A percentile compares a stretch with the other conserved stretches of the same genome.
These are phyloP conservation scores for Bombus superbus DNA, from an alignment of 1,140 invertebrate genomes.

Conservation along the genomic window DNA sequence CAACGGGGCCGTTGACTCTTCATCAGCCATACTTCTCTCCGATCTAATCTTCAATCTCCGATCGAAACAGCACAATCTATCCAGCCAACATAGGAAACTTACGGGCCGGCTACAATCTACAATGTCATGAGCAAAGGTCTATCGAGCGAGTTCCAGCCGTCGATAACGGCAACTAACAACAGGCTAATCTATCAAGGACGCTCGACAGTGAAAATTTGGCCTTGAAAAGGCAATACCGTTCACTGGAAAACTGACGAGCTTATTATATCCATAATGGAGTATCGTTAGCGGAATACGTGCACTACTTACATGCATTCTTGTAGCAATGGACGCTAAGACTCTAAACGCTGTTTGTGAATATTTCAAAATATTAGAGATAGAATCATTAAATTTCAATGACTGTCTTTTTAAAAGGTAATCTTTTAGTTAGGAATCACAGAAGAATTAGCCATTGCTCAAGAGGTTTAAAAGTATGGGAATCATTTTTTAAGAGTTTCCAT, in stretches of 20 bases:
- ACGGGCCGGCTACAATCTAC: neutral
- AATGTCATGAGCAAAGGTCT: slow-evolving; percentile 41
- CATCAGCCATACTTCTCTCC: neutral
- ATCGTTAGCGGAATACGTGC: no score
- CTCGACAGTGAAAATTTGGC: slow-evolving; percentile 57
- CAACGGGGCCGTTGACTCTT: slow-evolving; percentile 16
- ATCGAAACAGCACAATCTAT: slow-evolving; percentile 21
- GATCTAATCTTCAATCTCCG: slow-evolving; percentile 39
- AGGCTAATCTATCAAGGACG: slow-evolving; percentile 48
- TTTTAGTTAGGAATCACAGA: no score
- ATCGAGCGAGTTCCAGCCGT: slow-evolving; percentile 6
- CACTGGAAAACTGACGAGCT: neutral
- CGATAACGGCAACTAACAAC: slow-evolving; percentile 53
- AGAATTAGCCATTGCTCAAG: no score
- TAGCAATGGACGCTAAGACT: neutral
- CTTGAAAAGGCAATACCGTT: slow-evolving; percentile 13
- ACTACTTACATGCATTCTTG: no score
- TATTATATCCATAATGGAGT: neutral
- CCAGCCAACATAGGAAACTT: slow-evolving; percentile 24
- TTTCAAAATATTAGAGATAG: neutral
- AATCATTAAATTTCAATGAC: neutral
- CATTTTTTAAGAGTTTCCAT: no score
- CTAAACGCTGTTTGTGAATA: neutral
- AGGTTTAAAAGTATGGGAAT: no score
- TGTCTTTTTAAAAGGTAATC: no score